phyloP scores from a whole-genome alignment of 2,797 vertebrate species.

The Leucoraja ocellata region DNA sequence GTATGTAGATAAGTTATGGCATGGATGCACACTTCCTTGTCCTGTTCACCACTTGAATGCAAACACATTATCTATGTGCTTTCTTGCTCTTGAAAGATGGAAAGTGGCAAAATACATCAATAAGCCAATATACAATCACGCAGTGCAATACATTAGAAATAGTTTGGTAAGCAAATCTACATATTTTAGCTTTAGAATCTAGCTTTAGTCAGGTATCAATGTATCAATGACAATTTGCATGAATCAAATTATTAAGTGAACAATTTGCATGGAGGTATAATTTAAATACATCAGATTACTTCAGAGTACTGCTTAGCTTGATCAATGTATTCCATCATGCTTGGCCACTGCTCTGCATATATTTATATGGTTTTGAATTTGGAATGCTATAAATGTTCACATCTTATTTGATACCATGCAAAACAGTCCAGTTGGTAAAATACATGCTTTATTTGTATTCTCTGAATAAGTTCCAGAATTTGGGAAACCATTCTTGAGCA shows the following conservation, averaged over 20 bases:
- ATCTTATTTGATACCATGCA: background rate
- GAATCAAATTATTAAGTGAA: background rate
- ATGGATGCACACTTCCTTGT: constrained; percentile 19
- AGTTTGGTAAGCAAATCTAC: background rate
- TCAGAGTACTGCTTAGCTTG: background rate
- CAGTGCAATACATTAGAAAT: background rate
- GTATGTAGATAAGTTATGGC: background rate
- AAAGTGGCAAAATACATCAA: background rate
- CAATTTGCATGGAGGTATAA: constrained; percentile 7
- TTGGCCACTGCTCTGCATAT: background rate
- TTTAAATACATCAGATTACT: background rate
- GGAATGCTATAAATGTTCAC: background rate
- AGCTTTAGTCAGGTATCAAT: background rate
- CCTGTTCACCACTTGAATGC: background rate
- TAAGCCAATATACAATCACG: background rate
- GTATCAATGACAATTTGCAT: background rate
- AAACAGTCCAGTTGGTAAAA: background rate
- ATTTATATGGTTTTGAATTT: background rate
- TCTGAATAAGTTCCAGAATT: background rate
- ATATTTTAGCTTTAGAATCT: too few relatives aligned
- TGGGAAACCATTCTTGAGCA: constrained; percentile 6
- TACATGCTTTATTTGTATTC: constrained; percentile 22
- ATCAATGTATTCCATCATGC: background rate
- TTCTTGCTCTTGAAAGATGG: background rate
- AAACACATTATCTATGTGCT: background rate